Conservation (phyloP, 2,888 invertebrate species). For the Anorthoa munda region DNA sequence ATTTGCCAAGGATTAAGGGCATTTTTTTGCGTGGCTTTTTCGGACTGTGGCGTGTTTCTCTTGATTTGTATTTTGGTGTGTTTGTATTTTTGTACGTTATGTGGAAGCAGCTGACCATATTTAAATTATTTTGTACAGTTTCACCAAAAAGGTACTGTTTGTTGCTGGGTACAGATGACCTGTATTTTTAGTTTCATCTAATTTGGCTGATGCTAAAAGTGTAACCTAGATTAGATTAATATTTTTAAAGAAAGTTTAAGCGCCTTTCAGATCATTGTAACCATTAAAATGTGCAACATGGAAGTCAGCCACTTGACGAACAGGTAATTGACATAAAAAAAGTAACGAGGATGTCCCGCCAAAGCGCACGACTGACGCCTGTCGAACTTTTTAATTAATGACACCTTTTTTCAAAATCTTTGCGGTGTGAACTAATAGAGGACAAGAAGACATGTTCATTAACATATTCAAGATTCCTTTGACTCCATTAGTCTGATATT, state of each 20-base stretch:
- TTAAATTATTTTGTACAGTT: background rate
- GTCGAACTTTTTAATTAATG: conserved; percentile 80
- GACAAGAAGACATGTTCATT: conserved; percentile 88
- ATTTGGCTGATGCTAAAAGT: background rate
- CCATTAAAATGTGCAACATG: conserved; percentile 3
- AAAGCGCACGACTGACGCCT: conserved; percentile 65
- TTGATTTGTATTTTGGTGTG: background rate
- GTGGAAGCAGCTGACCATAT: background rate
- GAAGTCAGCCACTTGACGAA: conserved; percentile 23
- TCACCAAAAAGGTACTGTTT: background rate
- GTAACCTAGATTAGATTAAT: background rate
- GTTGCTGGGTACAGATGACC: no score
- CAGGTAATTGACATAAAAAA: conserved; percentile 68
- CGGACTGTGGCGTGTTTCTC: conserved; percentile 22
- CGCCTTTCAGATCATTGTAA: background rate
- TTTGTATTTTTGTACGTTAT: conserved; percentile 7
- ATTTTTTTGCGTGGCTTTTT: conserved; percentile 43
- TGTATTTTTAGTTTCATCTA: background rate
- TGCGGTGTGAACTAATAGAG: conserved; percentile 80
- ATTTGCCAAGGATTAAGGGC: conserved; percentile 62
- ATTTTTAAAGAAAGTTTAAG: background rate
- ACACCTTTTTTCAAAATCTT: conserved; percentile 73
- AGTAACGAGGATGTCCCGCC: conserved; percentile 49
- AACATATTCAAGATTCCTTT: conserved; percentile 86
- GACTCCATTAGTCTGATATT: conserved; percentile 90